phyloP scores from a whole-genome alignment of 1,140 invertebrate genomes.

The Bradysia coprophila region DNA sequence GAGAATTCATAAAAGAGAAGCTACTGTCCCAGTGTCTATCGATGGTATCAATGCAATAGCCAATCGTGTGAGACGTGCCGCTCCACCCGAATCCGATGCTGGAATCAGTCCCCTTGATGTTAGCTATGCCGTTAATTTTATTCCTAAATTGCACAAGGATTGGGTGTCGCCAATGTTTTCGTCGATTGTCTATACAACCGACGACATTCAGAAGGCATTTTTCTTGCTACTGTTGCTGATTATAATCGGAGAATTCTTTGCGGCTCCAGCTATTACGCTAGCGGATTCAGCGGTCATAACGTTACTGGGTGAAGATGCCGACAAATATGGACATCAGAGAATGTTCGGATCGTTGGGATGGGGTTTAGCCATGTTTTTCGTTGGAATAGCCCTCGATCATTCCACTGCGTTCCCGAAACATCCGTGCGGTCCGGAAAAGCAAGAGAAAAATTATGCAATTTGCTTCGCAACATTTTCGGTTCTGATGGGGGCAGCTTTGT shows the following conservation, averaged over 20 bases:
- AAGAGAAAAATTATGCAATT: slow-evolving; percentile 95
- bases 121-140: slow-evolving; percentile 63
- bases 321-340: slow-evolving; percentile 85
- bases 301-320: slow-evolving; percentile 78
- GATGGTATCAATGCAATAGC: background rate
- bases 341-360: slow-evolving; percentile 98
- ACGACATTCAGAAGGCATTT: slow-evolving; percentile 92
- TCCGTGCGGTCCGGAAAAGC: slow-evolving; percentile 72
- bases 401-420: slow-evolving; percentile 78
- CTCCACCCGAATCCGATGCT: slow-evolving; percentile 22
- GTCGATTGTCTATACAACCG: slow-evolving; percentile 69
- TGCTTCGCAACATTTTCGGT: slow-evolving; percentile 97
- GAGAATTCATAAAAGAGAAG: slow-evolving; percentile 3
- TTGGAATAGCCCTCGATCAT: slow-evolving; percentile 94
- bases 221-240: slow-evolving; percentile 83
- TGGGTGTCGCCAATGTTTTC: slow-evolving; percentile 87
- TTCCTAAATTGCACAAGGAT: slow-evolving; percentile 46
- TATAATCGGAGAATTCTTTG: slow-evolving; percentile 93
- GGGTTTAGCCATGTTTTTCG: slow-evolving; percentile 97
- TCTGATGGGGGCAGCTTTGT: slow-evolving; percentile 85
- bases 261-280: slow-evolving; percentile 90
- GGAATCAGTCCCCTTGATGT: slow-evolving; percentile 61
- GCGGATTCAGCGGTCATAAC: slow-evolving; percentile 88
- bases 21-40: background rate
- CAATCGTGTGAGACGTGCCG: slow-evolving; percentile 5